These are phyloP conservation scores for Fulica atra DNA, from an alignment of 2,113 vertebrate species.

Conservation along the genomic window DNA sequence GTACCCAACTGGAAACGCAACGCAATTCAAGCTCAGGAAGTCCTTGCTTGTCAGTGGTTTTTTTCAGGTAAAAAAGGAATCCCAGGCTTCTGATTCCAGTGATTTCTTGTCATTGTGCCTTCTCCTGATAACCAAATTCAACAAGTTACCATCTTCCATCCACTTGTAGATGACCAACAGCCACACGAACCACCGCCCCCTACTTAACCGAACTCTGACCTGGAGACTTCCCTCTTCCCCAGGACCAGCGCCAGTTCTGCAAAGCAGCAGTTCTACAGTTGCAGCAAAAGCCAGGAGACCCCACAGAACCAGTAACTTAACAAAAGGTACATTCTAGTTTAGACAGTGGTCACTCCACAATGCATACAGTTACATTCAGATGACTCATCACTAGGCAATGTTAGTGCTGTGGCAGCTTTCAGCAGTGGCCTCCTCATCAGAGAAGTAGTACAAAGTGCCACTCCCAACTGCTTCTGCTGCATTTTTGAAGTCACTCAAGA, in stretches of 20 bases:
- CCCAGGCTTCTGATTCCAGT: neutral
- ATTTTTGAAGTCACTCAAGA: neutral
- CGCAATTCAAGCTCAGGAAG: neutral
- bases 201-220: neutral
- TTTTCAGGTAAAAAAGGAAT: neutral
- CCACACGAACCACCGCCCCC: neutral
- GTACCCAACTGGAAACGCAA: neutral
- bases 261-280: neutral
- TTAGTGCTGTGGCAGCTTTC: neutral
- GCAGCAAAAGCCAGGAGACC: neutral
- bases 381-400: neutral
- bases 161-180: neutral
- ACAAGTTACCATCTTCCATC: neutral
- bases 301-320: neutral
- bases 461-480: neutral
- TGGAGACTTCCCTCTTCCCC: neutral
- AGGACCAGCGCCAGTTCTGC: neutral
- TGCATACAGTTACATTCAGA: fast-evolving
- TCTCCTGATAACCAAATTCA: neutral
- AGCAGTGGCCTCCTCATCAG: neutral
- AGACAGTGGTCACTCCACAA: neutral
- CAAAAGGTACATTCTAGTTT: neutral
- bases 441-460: neutral
- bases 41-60: neutral
- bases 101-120: neutral